These are phyloP conservation scores for Leptopilina clavipes DNA, from an alignment of 1,140 invertebrate species.

Conservation along the genomic window DNA sequence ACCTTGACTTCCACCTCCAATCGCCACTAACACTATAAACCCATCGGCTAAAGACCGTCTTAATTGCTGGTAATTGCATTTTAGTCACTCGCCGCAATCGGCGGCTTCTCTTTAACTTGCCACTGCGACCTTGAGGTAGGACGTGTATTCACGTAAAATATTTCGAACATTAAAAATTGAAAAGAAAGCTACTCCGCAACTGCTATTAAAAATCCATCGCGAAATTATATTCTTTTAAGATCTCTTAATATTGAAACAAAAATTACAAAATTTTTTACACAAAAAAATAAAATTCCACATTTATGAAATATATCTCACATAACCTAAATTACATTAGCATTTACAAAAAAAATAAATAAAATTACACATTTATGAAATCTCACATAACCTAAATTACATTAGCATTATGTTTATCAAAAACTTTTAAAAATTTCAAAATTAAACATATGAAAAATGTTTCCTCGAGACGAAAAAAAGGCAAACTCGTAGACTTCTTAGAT, in stretches of 20 bases:
- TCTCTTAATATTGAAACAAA: conserved; percentile 6
- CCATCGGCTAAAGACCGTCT: conserved; percentile 41
- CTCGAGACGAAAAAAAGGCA: too few species aligned
- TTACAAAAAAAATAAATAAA: too few species aligned
- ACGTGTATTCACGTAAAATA: conserved; percentile 29
- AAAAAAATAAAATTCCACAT: neutral
- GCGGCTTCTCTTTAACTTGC: conserved; percentile 13
- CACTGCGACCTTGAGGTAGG: conserved; percentile 14
- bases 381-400: too few species aligned
- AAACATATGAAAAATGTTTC: too few species aligned
- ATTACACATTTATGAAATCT: too few species aligned
- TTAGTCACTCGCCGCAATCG: conserved; percentile 55
- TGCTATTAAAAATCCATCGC: neutral
- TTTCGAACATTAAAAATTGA: conserved; percentile 8
- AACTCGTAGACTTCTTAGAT: too few species aligned
- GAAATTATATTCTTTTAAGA: neutral
- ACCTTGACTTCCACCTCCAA: conserved; percentile 35
- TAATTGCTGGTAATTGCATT: conserved; percentile 63
- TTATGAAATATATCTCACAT: neutral
- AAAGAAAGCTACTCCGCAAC: neutral
- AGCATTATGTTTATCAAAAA: too few species aligned
- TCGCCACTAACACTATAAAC: conserved; percentile 24
- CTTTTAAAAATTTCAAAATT: too few species aligned
- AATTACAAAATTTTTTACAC: neutral
- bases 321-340: neutral